A percentile compares a stretch with the other conserved stretches of the same genome.
phyloP scores from a whole-genome alignment of 2,888 invertebrate genomes.

The Andrena chrysosceles region DNA sequence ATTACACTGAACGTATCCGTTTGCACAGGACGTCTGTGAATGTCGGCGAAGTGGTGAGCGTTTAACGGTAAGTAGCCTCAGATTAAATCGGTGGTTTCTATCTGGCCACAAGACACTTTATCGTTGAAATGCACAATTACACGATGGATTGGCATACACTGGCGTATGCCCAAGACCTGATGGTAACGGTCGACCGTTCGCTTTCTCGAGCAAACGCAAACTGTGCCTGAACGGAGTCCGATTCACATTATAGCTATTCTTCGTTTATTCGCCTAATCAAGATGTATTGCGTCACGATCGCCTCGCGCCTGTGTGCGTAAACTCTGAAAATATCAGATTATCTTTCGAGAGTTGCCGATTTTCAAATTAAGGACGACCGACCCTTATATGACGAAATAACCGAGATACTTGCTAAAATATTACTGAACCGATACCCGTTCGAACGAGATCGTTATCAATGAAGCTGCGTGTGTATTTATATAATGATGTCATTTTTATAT shows the following conservation, averaged over 20 bases:
- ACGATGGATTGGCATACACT: constrained; percentile 1
- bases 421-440: not conserved
- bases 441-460: not conserved
- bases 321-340: constrained; percentile 27
- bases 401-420: too few relatives aligned
- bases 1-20: constrained; percentile 3
- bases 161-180: constrained; percentile 15
- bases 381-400: too few relatives aligned
- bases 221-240: constrained; percentile 44
- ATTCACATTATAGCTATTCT: constrained; percentile 43
- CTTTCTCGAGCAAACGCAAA: constrained; percentile 51
- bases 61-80: not conserved
- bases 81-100: constrained; percentile 4
- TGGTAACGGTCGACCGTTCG: not conserved
- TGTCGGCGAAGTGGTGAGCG: not conserved
- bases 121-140: constrained; percentile 21
- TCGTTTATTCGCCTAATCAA: constrained; percentile 51
- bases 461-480: not conserved
- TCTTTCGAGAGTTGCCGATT: constrained; percentile 10
- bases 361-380: not conserved
- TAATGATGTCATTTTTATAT: too few relatives aligned
- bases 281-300: constrained; percentile 51
- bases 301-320: constrained; percentile 1
- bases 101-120: not conserved
- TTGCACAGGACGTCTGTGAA: not conserved